phyloP scores from a whole-genome alignment of 1,140 invertebrate genomes.

The Himalopsyche phryganea region DNA sequence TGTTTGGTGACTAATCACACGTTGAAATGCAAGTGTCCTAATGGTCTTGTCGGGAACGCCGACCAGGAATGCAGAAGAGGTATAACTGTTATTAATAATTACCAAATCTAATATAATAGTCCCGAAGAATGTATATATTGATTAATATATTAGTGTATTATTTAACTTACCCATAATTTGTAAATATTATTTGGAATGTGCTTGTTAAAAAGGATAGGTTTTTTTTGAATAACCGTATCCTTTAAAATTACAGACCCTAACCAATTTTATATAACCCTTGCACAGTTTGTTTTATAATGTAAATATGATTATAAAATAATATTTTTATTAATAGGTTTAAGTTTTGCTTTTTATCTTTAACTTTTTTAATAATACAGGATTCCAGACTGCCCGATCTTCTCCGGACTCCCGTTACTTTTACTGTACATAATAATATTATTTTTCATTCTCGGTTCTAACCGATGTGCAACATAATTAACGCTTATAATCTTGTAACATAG shows the following conservation, averaged over 20 bases:
- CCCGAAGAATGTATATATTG: not conserved
- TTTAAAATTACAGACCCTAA: not conserved
- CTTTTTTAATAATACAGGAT: constrained; percentile 5
- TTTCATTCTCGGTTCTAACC: constrained; percentile 8
- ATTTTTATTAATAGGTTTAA: not conserved
- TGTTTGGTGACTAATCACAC: constrained; percentile 69
- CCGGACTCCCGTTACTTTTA: too few relatives aligned
- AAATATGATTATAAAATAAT: not conserved
- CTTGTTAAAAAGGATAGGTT: constrained; percentile 34
- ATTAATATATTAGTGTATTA: constrained; percentile 4
- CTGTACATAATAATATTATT: constrained; percentile 1
- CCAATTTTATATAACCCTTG: not conserved
- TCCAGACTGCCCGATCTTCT: constrained; percentile 6
- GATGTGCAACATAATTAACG: constrained; percentile 44
- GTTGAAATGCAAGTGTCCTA: constrained; percentile 66
- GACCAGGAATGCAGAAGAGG: constrained; percentile 48
- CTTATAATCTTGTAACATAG: constrained; percentile 53
- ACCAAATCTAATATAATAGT: constrained; percentile 16
- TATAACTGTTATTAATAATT: constrained; percentile 40
- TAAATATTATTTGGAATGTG: constrained; percentile 28
- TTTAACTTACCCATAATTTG: not conserved
- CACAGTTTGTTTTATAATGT: not conserved
- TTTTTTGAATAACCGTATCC: too few relatives aligned
- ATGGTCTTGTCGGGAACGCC: constrained; percentile 39
- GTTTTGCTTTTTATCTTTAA: too few relatives aligned